These are phyloP conservation scores for Pseudobourletiella spinata DNA, from an alignment of 1,140 invertebrate genomes.

Conservation along the genomic window DNA sequence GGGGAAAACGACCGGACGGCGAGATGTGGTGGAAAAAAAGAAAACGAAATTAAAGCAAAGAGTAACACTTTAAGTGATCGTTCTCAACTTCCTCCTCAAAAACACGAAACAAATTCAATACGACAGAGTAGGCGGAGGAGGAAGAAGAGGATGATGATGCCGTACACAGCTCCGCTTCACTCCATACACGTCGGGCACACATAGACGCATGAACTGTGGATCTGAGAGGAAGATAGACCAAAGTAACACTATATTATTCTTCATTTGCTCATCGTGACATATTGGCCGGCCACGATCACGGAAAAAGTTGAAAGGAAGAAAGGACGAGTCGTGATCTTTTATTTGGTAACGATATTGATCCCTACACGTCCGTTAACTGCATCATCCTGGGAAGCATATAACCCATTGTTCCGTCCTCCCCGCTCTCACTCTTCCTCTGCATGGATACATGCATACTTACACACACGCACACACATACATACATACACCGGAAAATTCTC, in stretches of 20 bases:
- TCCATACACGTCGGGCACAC: too few relatives aligned
- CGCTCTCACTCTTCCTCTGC: conserved; percentile 1
- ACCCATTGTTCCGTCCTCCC: conserved; percentile 20
- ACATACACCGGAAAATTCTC: not conserved
- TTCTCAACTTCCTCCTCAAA: too few relatives aligned
- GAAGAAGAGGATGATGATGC: too few relatives aligned
- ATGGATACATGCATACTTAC: conserved; percentile 8
- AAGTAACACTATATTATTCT: conserved; percentile 7
- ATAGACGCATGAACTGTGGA: too few relatives aligned
- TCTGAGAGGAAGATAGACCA: too few relatives aligned
- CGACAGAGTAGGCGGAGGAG: too few relatives aligned
- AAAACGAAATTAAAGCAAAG: too few relatives aligned
- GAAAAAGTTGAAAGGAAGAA: conserved; percentile 26
- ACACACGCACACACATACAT: not conserved
- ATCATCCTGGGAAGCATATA: conserved; percentile 4
- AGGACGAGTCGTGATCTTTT: conserved; percentile 30
- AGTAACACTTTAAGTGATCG: too few relatives aligned
- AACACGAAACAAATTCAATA: too few relatives aligned
- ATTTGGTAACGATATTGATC: conserved; percentile 31
- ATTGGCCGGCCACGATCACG: conserved; percentile 33
- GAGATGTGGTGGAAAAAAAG: too few relatives aligned
- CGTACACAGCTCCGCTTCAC: too few relatives aligned
- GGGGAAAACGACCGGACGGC: too few relatives aligned
- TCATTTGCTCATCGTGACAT: conserved; percentile 29
- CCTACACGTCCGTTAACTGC: conserved; percentile 26